These are phyloP conservation scores for Chloroclystis v-ata DNA, from an alignment of 2,888 invertebrate genomes.

Conservation along the genomic window DNA sequence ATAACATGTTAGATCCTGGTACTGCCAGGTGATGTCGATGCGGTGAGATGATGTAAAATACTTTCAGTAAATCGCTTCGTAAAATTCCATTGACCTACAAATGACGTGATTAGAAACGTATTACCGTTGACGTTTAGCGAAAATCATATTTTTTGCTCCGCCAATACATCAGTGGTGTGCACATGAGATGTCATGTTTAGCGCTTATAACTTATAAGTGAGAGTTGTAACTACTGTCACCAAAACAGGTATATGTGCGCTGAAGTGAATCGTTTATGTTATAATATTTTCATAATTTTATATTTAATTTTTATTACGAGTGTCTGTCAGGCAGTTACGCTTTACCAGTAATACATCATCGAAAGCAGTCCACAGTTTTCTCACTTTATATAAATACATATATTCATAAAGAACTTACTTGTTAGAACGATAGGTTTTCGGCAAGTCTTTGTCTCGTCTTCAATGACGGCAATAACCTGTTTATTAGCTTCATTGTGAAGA, in stretches of 20 bases:
- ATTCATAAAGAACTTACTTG: background rate
- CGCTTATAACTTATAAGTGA: constrained; percentile 72
- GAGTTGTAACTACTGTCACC: constrained; percentile 72
- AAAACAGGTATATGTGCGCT: constrained; percentile 69
- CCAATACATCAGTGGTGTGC: constrained; percentile 66
- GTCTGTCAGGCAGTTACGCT: background rate
- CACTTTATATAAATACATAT: background rate
- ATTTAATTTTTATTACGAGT: constrained; percentile 34
- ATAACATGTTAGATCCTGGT: constrained; percentile 61
- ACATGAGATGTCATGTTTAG: constrained; percentile 61
- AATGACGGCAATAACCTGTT: constrained; percentile 20
- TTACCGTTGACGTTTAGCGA: constrained; percentile 55
- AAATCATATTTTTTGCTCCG: constrained; percentile 72
- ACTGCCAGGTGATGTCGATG: constrained; percentile 54
- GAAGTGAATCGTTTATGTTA: constrained; percentile 54
- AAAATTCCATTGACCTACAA: constrained; percentile 75
- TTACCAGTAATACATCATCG: background rate
- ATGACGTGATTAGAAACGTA: constrained; percentile 72
- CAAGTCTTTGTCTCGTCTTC: constrained; percentile 16
- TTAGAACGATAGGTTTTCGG: constrained; percentile 1
- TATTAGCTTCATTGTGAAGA: constrained; percentile 18
- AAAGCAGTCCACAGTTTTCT: background rate
- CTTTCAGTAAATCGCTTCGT: constrained; percentile 67
- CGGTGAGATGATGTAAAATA: constrained; percentile 67
- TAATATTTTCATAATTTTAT: constrained; percentile 42